phyloP scores from a whole-genome alignment of 1,140 invertebrate genomes.

The Proctacanthus coquilletti region DNA sequence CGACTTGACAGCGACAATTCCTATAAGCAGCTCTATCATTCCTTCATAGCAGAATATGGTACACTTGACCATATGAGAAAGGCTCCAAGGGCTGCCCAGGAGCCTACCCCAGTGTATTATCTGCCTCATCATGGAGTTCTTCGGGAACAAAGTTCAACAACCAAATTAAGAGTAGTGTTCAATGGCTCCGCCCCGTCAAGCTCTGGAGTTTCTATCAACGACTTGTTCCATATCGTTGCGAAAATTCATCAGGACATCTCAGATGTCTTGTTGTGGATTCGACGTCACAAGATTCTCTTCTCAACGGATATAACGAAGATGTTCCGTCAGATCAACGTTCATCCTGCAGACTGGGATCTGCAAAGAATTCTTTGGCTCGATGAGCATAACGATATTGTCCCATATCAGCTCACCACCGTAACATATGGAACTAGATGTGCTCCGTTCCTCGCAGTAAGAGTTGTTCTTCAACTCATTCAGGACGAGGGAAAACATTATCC shows the following conservation, averaged over 20 bases:
- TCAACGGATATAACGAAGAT: conserved; percentile 18
- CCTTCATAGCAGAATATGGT: too few relatives aligned
- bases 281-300: conserved; percentile 13
- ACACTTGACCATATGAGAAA: too few relatives aligned
- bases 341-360: not conserved
- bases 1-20: too few relatives aligned
- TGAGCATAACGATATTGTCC: not conserved
- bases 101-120: conserved; percentile 11
- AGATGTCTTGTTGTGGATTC: conserved; percentile 18
- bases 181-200: conserved; percentile 14
- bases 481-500: conserved; percentile 9
- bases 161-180: conserved; percentile 22
- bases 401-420: conserved; percentile 11
- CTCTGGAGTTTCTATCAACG: conserved; percentile 15
- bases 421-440: conserved; percentile 16
- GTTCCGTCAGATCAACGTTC: conserved; percentile 12
- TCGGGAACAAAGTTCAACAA: conserved; percentile 15
- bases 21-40: too few relatives aligned
- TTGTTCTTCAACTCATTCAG: not conserved
- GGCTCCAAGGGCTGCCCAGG: too few relatives aligned
- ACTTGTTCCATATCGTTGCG: conserved; percentile 16
- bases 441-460: conserved; percentile 11
- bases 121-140: conserved; percentile 28
- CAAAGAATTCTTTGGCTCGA: conserved; percentile 3
- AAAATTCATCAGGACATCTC: conserved; percentile 21